Base-by-base conservation (phyloP, 2,888 invertebrate species). In the Lithophane semibrunnea region DNA sequence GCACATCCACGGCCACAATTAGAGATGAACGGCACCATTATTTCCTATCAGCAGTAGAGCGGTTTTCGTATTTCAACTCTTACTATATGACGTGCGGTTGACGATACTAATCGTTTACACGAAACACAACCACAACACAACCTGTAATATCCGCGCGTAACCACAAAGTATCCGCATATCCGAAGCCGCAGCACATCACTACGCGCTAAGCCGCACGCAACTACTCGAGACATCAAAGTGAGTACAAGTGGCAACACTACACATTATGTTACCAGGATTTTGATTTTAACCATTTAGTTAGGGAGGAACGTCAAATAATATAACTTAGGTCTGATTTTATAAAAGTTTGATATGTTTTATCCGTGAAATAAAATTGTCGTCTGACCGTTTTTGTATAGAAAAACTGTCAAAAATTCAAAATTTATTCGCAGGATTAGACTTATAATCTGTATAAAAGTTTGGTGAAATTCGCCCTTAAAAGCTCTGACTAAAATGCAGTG, bases 161-260 rank as follows among this genome's bases (percentile, higher is more conserved):
- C 67, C 80, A 54, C 70, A 49, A 44, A 61, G 9, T 72, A 85
- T 67, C 54, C 82, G 74, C 49, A 37, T 21, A 54, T 63, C 63
- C 47, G 37, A 37, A 49, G 24, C 60, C 18, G 18, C 29, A 24
- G 42, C 65, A 63, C 82, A 70, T 49, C 77, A 58, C 78, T 73
- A 65, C 68, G 49, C 29, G 56, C n/a, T 49, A 49, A 70, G 21
- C 78, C 65, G 37, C 65, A 47, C 58, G 72, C 72, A 37, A 58
- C 54, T 54, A 83, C 86, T 84, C 83, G 79, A 84, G 84, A 84
- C 84, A 79, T 84, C 84, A 84, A 84, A 86, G 84, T 24, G 75
- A 60, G 70, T 37, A 47, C 54, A n/a, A 73, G 86, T 52, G 77
- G 73, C 42, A 60, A 67, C 64, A 52, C 44, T 70, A 54, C 49